phyloP scores from a whole-genome alignment of 2,797 vertebrate species.

The Botia almorhae region DNA sequence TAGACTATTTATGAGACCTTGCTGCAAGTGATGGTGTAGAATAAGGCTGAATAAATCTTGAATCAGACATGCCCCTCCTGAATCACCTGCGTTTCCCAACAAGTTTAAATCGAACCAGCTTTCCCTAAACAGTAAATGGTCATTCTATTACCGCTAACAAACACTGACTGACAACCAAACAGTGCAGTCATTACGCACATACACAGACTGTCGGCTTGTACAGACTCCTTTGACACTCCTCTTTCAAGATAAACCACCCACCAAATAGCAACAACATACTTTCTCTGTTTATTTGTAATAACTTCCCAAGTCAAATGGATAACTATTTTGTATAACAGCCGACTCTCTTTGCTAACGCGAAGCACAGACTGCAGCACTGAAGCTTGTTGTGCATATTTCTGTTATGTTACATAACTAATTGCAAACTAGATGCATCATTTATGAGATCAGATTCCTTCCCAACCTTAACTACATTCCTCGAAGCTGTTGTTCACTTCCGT shows the following conservation, averaged over 20 bases:
- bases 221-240: neutral
- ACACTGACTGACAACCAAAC: conserved; percentile 2
- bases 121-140: neutral
- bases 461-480: no score
- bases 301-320: neutral
- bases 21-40: neutral
- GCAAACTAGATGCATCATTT: no score
- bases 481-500: no score
- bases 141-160: conserved; percentile 1
- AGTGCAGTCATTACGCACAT: neutral
- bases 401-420: no score
- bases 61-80: neutral
- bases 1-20: neutral
- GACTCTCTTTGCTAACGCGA: neutral
- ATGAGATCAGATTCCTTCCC: no score
- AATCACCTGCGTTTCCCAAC: conserved; percentile 26
- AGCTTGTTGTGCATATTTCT: no score
- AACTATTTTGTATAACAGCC: conserved; percentile 3
- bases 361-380: neutral
- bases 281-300: conserved; percentile 19
- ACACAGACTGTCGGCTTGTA: neutral
- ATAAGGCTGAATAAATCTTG: conserved; percentile 8
- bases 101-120: conserved; percentile 10
- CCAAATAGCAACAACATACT: conserved; percentile 7
- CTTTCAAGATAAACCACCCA: neutral